These are phyloP conservation scores for Cerastis leucographa DNA, from an alignment of 2,888 invertebrate genomes.

Conservation along the genomic window DNA sequence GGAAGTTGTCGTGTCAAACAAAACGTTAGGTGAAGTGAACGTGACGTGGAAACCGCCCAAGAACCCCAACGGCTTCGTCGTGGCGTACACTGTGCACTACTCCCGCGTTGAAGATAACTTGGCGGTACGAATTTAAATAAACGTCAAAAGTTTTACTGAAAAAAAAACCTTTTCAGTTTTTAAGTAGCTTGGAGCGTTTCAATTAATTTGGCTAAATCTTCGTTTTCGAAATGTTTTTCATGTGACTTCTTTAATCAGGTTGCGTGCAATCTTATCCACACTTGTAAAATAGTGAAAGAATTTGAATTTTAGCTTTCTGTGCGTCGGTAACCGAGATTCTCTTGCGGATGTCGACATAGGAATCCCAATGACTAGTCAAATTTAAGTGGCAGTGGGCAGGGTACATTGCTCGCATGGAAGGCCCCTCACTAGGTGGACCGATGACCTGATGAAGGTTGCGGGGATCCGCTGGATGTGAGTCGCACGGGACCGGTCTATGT, in stretches of 20 bases:
- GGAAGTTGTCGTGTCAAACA: slow-evolving; percentile 82
- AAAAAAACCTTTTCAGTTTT: background rate
- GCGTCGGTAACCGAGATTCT: too few relatives aligned
- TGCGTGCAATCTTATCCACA: background rate
- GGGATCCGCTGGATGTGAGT: too few relatives aligned
- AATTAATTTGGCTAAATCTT: background rate
- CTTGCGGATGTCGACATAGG: too few relatives aligned
- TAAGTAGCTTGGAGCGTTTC: background rate
- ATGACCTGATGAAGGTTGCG: too few relatives aligned
- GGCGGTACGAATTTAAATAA: slow-evolving; percentile 70
- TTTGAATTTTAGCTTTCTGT: background rate
- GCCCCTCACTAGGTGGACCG: too few relatives aligned
- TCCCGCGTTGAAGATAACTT: slow-evolving; percentile 91
- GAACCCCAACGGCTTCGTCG: slow-evolving; percentile 96
- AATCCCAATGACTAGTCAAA: too few relatives aligned
- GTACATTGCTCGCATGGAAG: too few relatives aligned
- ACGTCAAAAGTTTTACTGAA: background rate
- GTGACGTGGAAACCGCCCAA: slow-evolving; percentile 95
- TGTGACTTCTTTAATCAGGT: background rate
- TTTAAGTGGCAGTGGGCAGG: too few relatives aligned
- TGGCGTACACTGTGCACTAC: slow-evolving; percentile 95
- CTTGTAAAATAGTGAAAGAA: background rate
- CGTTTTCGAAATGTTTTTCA: background rate
- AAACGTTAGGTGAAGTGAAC: slow-evolving; percentile 91
- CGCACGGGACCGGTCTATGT: too few relatives aligned